Evolutionary conservation across 2,888 invertebrate genomes (phyloP).

Genomic region (Drosophila pseudotakahashii): DNA sequence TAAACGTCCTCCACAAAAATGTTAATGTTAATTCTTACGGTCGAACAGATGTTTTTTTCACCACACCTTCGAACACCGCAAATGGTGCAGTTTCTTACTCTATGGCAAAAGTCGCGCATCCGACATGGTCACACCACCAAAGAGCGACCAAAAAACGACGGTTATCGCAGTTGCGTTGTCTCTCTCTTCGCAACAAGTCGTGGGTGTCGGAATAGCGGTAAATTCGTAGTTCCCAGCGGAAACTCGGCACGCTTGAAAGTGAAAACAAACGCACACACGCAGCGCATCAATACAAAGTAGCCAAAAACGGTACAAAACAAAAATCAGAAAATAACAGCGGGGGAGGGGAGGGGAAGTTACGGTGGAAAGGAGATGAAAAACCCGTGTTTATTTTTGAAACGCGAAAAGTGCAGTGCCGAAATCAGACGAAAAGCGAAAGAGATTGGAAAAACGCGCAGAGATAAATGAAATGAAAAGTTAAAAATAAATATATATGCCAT

Average conservation of each 20-base stretch:
- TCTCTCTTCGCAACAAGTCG: conserved; percentile 69
- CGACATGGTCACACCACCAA: too few relatives aligned
- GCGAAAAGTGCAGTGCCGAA: conserved; percentile 41
- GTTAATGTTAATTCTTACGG: too few relatives aligned
- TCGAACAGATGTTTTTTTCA: too few relatives aligned
- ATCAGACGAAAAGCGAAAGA: conserved; percentile 30
- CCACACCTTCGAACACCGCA: too few relatives aligned
- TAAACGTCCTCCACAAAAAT: too few relatives aligned
- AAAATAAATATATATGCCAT: conserved; percentile 78
- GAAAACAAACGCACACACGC: conserved; percentile 47
- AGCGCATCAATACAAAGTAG: conserved; percentile 13
- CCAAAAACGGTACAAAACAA: conserved; percentile 40
- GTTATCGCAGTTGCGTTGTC: too few relatives aligned
- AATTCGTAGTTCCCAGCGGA: conserved; percentile 20
- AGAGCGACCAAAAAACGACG: too few relatives aligned
- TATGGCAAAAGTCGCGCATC: too few relatives aligned
- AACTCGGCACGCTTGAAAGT: conserved; percentile 55
- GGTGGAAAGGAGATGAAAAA: too few relatives aligned
- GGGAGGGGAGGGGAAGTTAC: not conserved
- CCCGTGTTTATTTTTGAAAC: conserved; percentile 8
- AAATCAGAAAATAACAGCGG: conserved; percentile 19
- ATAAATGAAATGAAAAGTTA: conserved; percentile 79
- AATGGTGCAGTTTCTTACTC: too few relatives aligned
- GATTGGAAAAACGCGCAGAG: conserved; percentile 53
- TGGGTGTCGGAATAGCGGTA: conserved; percentile 51